Conservation (phyloP, 2,888 invertebrate species). For the Leptopilina drosophilae region DNA sequence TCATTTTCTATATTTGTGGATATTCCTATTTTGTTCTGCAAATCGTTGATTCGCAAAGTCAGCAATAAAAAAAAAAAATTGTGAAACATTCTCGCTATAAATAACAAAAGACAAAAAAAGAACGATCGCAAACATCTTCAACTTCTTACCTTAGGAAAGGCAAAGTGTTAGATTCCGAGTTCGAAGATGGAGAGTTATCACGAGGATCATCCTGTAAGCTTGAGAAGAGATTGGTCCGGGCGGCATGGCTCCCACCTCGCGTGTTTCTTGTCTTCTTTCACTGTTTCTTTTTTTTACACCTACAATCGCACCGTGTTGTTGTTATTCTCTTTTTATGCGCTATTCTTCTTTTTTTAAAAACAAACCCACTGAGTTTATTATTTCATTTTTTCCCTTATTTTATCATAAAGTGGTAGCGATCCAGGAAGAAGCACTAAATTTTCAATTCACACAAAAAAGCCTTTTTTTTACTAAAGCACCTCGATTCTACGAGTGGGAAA, state of each 20-base stretch:
- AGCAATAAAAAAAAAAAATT: no score
- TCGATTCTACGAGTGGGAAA: neutral
- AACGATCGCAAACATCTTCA: neutral
- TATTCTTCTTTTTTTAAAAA: no score
- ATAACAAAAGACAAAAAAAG: conserved; percentile 2
- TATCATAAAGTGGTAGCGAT: neutral
- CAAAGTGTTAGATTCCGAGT: conserved; percentile 67
- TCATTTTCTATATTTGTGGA: no score
- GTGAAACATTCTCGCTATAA: neutral
- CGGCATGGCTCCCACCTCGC: conserved; percentile 73
- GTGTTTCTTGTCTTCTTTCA: conserved; percentile 23
- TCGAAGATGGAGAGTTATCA: conserved; percentile 57
- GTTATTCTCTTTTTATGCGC: no score
- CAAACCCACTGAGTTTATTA: no score
- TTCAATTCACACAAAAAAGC: conserved; percentile 9
- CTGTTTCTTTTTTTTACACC: neutral
- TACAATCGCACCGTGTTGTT: no score
- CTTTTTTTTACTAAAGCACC: conserved; percentile 7
- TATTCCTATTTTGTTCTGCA: no score
- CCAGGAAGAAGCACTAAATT: neutral
- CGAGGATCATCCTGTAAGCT: conserved; percentile 61
- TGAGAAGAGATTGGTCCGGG: conserved; percentile 72
- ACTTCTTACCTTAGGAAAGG: conserved; percentile 48
- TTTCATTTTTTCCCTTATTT: neutral
- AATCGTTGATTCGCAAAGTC: no score